Evolutionary conservation across 2,888 invertebrate species (phyloP).

Genomic region (Eupeodes luniger): DNA sequence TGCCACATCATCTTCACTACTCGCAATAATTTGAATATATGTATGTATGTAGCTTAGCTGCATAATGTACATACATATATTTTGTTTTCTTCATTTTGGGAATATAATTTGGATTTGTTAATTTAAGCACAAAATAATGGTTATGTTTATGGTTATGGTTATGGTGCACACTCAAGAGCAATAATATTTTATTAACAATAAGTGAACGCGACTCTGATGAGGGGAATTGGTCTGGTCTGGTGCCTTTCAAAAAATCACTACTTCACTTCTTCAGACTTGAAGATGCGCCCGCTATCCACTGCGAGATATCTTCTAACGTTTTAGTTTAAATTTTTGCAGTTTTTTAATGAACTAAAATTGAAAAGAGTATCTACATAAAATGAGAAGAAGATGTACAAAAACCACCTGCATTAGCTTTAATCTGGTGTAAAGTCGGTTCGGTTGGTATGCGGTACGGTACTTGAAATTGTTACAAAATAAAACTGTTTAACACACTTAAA

Average conservation of each 20-base stretch:
- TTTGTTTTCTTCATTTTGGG: conserved; percentile 10
- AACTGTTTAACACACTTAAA: conserved; percentile 10
- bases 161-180: conserved; percentile 26
- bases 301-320: neutral
- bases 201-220: conserved; percentile 7
- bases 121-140: conserved; percentile 27
- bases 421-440: neutral
- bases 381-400: neutral
- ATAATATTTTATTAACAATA: conserved; percentile 46
- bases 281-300: conserved; percentile 17
- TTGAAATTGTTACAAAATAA: conserved; percentile 25
- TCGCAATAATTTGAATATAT: neutral
- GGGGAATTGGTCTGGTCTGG: conserved; percentile 44
- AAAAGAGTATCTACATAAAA: neutral
- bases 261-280: conserved; percentile 13
- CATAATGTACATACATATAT: neutral
- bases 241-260: conserved; percentile 54
- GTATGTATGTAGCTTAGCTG: neutral
- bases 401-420: conserved; percentile 16
- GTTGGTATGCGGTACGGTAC: neutral
- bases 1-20: neutral
- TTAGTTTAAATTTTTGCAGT: conserved; percentile 6
- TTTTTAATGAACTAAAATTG: conserved; percentile 30
- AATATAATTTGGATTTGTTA: conserved; percentile 8
- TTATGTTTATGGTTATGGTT: conserved; percentile 29